These are phyloP conservation scores for Paralichthys olivaceus DNA, from an alignment of 2,113 vertebrate species.

Conservation along the genomic window DNA sequence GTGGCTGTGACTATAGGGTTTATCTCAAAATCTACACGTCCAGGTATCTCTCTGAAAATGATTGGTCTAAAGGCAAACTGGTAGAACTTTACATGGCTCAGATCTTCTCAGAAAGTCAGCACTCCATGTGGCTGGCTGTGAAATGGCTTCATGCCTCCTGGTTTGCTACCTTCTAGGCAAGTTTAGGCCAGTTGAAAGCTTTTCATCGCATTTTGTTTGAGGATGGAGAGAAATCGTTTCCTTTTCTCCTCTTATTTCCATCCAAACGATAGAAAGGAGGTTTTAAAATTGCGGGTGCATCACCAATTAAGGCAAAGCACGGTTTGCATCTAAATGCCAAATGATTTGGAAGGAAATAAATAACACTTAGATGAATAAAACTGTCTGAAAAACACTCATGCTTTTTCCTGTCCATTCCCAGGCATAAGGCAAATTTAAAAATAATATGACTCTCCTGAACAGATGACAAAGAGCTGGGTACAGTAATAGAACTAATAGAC, in stretches of 20 bases:
- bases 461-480: background rate
- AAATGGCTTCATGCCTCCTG: background rate
- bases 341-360: slow-evolving; percentile 47
- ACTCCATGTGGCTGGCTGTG: background rate
- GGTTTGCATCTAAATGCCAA: slow-evolving; percentile 37
- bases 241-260: slow-evolving; percentile 10
- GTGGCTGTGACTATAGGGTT: background rate
- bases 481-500: background rate
- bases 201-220: slow-evolving; percentile 19
- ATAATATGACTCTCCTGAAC: slow-evolving; percentile 6
- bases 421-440: slow-evolving; percentile 9
- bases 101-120: background rate
- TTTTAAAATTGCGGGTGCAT: slow-evolving; percentile 34
- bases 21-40: background rate
- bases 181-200: background rate
- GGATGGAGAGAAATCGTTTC: background rate
- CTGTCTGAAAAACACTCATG: background rate
- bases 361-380: slow-evolving; percentile 20
- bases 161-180: background rate
- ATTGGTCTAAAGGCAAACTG: background rate
- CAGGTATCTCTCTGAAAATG: background rate
- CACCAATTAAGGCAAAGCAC: slow-evolving; percentile 36
- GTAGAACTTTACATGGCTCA: background rate
- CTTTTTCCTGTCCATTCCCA: background rate
- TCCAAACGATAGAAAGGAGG: slow-evolving; percentile 3